Percentiles rank a stretch among this genome's conserved stretches.
These are phyloP conservation scores for Sebastes steindachneri DNA, from an alignment of 2,797 vertebrate species.

Conservation along the genomic window DNA sequence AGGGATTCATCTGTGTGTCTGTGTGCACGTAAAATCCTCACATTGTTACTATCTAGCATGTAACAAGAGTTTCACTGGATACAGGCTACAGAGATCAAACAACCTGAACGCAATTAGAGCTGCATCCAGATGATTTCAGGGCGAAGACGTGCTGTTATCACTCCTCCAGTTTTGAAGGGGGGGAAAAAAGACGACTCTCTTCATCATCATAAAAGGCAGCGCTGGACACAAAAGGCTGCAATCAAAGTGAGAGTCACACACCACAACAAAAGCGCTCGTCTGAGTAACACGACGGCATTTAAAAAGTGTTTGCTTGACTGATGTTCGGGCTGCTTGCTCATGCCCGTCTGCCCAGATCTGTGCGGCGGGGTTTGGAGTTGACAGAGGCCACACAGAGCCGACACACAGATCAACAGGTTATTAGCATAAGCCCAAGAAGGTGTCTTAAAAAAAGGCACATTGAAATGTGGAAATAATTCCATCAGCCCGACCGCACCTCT, in stretches of 20 bases:
- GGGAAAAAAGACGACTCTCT: constrained; percentile 23
- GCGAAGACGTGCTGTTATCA: constrained; percentile 42
- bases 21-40: not conserved
- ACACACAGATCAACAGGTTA: constrained; percentile 70
- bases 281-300: constrained; percentile 33
- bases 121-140: constrained; percentile 50
- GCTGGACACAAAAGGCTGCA: constrained; percentile 19
- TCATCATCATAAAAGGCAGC: constrained; percentile 50
- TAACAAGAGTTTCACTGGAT: constrained; percentile 28
- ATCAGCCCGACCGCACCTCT: constrained; percentile 4
- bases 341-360: constrained; percentile 8
- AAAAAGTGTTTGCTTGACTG: constrained; percentile 42
- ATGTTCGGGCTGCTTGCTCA: constrained; percentile 43
- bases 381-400: constrained; percentile 40
- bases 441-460: constrained; percentile 12
- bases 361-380: not conserved
- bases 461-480: constrained; percentile 61
- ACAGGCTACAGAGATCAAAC: constrained; percentile 47
- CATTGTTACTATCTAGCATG: constrained; percentile 15
- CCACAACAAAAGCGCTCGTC: constrained; percentile 43
- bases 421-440: constrained; percentile 50
- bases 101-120: constrained; percentile 56
- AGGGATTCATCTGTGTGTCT: not conserved
- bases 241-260: constrained; percentile 47
- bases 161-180: constrained; percentile 37